These are phyloP conservation scores for Hyperopisus bebe DNA, from an alignment of 2,113 vertebrate genomes.

Conservation along the genomic window DNA sequence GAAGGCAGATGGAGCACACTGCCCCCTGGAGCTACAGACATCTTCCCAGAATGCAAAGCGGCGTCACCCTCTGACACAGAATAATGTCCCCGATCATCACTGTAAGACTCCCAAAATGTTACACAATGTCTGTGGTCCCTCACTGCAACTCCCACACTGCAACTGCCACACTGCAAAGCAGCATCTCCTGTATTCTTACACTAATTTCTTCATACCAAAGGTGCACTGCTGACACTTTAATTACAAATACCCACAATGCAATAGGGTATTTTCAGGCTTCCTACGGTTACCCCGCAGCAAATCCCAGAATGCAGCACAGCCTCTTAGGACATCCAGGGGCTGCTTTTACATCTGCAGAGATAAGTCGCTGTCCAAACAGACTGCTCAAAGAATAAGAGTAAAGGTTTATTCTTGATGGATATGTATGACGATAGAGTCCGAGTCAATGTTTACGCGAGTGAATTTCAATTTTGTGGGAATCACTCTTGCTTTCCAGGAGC, in stretches of 20 bases:
- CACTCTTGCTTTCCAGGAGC: background rate
- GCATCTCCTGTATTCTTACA: background rate
- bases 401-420: conserved; percentile 1
- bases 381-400: conserved; percentile 4
- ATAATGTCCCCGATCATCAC: background rate
- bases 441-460: conserved; percentile 14
- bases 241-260: background rate
- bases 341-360: background rate
- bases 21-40: conserved; percentile 9
- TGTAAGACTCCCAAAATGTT: background rate
- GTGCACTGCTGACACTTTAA: background rate
- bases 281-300: background rate
- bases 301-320: background rate
- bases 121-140: background rate
- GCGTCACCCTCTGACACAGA: background rate
- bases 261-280: background rate
- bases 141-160: background rate
- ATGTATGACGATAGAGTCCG: background rate
- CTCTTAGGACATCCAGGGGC: background rate
- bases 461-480: conserved; percentile 12
- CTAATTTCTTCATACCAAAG: background rate
- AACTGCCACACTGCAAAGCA: too few relatives aligned
- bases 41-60: background rate
- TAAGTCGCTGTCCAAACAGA: conserved; percentile 26
- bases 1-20: conserved; percentile 12